A percentile compares a stretch with the other conserved stretches of the same genome.
phyloP scores from a whole-genome alignment of 2,888 invertebrate genomes.

The Philereme transversata region DNA sequence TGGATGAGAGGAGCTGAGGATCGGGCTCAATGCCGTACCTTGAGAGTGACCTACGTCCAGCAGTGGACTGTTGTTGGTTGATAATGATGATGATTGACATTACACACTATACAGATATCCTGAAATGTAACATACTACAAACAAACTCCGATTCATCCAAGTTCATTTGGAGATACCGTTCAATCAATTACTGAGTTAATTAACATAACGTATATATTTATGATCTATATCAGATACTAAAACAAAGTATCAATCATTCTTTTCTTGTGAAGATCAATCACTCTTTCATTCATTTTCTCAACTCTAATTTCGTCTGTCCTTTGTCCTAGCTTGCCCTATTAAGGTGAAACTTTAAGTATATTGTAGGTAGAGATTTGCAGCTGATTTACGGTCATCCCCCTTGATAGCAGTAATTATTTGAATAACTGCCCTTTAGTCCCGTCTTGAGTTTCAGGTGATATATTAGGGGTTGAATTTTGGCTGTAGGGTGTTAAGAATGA shows the following conservation, averaged over 20 bases:
- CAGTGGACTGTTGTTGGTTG: no score
- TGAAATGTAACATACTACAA: no score
- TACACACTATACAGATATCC: no score
- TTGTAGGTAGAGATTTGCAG: conserved; percentile 26
- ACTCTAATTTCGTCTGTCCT: conserved; percentile 13
- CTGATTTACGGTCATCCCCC: conserved; percentile 29
- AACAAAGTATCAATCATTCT: no score
- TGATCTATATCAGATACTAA: background rate
- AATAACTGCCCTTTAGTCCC: conserved; percentile 30
- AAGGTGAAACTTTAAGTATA: conserved; percentile 30
- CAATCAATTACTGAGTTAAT: no score
- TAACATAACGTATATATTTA: no score
- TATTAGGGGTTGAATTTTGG: conserved; percentile 24
- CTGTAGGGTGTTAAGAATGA: conserved; percentile 11
- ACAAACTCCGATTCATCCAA: no score
- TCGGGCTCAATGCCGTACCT: no score
- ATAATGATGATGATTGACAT: no score
- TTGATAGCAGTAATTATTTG: conserved; percentile 32
- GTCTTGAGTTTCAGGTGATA: conserved; percentile 27
- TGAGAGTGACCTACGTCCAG: no score
- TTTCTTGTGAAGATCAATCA: background rate
- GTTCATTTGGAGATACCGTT: no score
- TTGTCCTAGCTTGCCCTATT: conserved; percentile 27
- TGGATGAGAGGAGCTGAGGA: no score
- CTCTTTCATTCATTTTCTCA: conserved; percentile 1